phyloP scores from a whole-genome alignment of 2,797 vertebrate genomes.

The Sebastes diploproa region DNA sequence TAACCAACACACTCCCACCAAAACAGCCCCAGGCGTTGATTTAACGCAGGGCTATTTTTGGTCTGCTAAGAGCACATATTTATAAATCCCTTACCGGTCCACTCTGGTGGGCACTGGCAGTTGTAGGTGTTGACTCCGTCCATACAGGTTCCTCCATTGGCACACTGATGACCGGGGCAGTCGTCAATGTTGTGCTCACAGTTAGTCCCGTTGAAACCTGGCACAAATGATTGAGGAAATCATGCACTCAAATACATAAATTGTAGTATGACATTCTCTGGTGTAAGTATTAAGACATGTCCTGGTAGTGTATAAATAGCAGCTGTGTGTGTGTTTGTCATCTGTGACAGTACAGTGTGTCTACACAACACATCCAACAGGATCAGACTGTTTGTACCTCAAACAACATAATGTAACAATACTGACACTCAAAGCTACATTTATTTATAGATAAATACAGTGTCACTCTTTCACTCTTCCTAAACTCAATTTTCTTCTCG shows the following conservation, averaged over 20 bases:
- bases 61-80: neutral
- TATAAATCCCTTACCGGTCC: conserved; percentile 86
- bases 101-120: conserved; percentile 94
- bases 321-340: conserved; percentile 36
- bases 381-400: conserved; percentile 61
- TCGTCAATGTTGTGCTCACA: conserved; percentile 93
- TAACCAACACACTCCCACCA: neutral
- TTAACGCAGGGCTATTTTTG: neutral
- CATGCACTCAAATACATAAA: neutral
- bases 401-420: conserved; percentile 65
- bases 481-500: neutral
- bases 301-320: conserved; percentile 29
- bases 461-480: neutral
- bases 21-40: neutral
- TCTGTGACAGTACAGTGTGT: conserved; percentile 20
- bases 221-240: neutral
- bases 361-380: conserved; percentile 33
- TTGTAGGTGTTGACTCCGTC: conserved; percentile 97
- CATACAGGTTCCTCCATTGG: conserved; percentile 92
- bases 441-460: conserved; percentile 9
- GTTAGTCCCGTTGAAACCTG: conserved; percentile 92
- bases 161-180: conserved; percentile 91
- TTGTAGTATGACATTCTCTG: neutral
- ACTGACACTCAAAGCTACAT: conserved; percentile 6
- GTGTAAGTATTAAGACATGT: neutral